Base-by-base conservation (phyloP, 2,113 vertebrate species). In the Neogale vison region DNA sequence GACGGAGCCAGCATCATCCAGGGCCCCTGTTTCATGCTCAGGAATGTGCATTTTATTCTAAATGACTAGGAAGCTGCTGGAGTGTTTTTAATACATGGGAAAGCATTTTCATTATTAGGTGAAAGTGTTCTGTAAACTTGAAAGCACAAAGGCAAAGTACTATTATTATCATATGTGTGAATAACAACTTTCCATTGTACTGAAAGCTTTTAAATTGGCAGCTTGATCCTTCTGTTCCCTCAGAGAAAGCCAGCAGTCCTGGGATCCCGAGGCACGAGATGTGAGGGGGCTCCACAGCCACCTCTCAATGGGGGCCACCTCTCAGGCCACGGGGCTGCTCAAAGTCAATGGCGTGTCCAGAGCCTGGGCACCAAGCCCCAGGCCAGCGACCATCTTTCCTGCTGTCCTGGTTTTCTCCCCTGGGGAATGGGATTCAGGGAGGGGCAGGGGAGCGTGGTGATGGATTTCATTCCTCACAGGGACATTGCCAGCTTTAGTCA, bases 71-170 rank as follows among this genome's bases (percentile, higher is more conserved):
- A 91, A 85, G 42, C 17, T 36, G 26, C 29, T 17, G 47, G 67
- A 69, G 4, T 77, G 61, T 90, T 69, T 88, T 50, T 67, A 80
- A 87, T 84, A 80, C 13, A 36, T 1, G 42, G 12, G 52, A 87
- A 88, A 93, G 29, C 39, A 29, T 57, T 92, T 91, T 93, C 34
- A 55, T n/a, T 67, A 29, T 14, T 18, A 85, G 55, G 59, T 11
- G n/a, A 72, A 86, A 82, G 67, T 83, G 74, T 76, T 96, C 83
- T 89, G n/a, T 85, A 79, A 96, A 80, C 55, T 31, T 4, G 7
- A 80, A 69, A 93, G 31, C 84, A 72, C 83, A 88, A 63, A 90
- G 57, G 71, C 63, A 47, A 86, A 69, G 11, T 13, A 55, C 36
- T 84, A 13, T 96, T 77, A 95, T 71, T 61, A 89, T 77, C 93